phyloP scores from a whole-genome alignment of 2,113 vertebrate species.

The Salminus brasiliensis region DNA sequence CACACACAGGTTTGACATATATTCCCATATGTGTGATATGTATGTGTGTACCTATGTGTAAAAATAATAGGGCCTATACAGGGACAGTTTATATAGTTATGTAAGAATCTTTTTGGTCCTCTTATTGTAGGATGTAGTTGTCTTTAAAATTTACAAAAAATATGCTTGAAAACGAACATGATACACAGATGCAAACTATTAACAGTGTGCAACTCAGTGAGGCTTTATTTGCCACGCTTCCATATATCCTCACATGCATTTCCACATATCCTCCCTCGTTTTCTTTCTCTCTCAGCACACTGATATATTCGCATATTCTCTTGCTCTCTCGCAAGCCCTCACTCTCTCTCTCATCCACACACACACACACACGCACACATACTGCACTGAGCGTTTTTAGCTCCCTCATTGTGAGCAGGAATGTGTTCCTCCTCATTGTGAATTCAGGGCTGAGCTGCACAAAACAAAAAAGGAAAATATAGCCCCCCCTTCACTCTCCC shows the following conservation, averaged over 20 bases:
- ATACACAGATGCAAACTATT: background rate
- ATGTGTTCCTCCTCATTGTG: slow-evolving; percentile 57
- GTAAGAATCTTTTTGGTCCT: no score
- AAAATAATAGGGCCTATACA: no score
- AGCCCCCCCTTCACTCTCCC: slow-evolving; percentile 36
- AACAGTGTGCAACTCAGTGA: background rate
- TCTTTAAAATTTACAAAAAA: no score
- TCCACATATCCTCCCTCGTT: background rate
- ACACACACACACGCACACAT: slow-evolving; percentile 7
- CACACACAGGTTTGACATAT: background rate
- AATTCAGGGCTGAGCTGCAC: slow-evolving; percentile 58
- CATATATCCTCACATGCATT: background rate
- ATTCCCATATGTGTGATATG: no score
- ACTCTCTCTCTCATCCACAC: background rate
- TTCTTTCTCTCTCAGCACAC: slow-evolving; percentile 8
- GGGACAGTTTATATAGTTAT: no score
- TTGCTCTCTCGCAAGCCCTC: background rate
- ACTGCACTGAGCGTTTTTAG: slow-evolving; percentile 20
- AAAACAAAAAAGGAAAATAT: slow-evolving; percentile 60
- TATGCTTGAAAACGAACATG: background rate
- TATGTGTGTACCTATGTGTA: no score
- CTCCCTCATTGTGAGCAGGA: slow-evolving; percentile 42
- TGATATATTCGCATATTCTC: slow-evolving; percentile 27
- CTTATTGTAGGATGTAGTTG: no score
- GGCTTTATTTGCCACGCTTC: background rate